phyloP scores from a whole-genome alignment of 2,888 invertebrate genomes.

The Ligdia adustata region DNA sequence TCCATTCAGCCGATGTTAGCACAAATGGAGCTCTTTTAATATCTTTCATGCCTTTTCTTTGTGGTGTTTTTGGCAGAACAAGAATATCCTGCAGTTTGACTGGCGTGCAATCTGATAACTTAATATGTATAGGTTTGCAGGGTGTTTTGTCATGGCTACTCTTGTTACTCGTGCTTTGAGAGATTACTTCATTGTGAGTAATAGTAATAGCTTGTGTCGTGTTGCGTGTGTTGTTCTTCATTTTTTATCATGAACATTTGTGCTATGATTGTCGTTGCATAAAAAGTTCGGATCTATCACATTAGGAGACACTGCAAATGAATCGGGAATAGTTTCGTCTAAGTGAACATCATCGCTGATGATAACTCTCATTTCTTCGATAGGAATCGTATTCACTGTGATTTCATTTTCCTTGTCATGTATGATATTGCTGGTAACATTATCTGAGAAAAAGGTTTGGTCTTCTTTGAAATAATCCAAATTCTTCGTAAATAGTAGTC shows the following conservation, averaged over 20 bases:
- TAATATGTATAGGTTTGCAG: neutral
- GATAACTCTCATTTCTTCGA: neutral
- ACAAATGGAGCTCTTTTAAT: constrained; percentile 19
- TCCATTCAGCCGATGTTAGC: constrained; percentile 22
- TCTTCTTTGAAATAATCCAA: neutral
- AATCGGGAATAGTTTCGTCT: neutral
- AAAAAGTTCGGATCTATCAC: neutral
- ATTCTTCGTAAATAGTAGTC: neutral
- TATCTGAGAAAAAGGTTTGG: neutral
- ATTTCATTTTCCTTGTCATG: neutral
- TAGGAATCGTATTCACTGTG: neutral
- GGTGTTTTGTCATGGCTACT: constrained; percentile 1
- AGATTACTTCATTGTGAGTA: constrained; percentile 1
- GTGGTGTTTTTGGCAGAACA: constrained; percentile 14
- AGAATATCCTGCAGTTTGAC: constrained; percentile 14
- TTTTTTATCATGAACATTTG: neutral
- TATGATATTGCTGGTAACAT: neutral
- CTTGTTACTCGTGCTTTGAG: neutral
- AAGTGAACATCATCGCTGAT: neutral
- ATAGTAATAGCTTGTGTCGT: constrained; percentile 1
- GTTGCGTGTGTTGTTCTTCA: neutral
- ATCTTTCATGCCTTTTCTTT: constrained; percentile 18
- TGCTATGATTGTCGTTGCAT: neutral
- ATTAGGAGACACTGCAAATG: neutral
- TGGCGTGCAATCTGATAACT: constrained; percentile 5